These are phyloP conservation scores for Eupeodes luniger DNA, from an alignment of 2,888 invertebrate species.

Conservation along the genomic window DNA sequence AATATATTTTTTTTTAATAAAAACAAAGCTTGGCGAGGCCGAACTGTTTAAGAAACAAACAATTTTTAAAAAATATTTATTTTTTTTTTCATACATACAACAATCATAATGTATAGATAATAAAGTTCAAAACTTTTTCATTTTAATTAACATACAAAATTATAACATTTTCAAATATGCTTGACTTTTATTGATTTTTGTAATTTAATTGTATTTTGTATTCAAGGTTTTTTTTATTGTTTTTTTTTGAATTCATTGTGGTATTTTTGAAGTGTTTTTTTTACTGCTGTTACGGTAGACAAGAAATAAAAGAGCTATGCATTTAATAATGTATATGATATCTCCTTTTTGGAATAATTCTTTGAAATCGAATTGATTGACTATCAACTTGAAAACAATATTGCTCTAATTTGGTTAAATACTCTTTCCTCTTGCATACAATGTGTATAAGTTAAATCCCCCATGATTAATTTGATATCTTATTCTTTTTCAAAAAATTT, in stretches of 20 bases:
- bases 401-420: no score
- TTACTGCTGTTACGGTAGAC: no score
- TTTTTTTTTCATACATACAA: neutral
- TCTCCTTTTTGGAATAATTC: no score
- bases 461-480: no score
- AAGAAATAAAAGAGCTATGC: no score
- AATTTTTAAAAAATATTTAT: neutral
- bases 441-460: no score
- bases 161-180: neutral
- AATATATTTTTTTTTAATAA: slow-evolving; percentile 40
- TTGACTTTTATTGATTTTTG: slow-evolving; percentile 6
- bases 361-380: no score
- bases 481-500: no score
- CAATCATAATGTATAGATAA: neutral
- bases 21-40: slow-evolving; percentile 54
- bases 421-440: no score
- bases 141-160: neutral
- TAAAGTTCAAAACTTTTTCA: slow-evolving; percentile 37
- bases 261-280: no score
- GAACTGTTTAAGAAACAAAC: slow-evolving; percentile 19
- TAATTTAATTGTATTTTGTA: neutral
- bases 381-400: no score
- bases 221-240: neutral
- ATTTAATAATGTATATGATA: no score
- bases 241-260: neutral